Percentiles rank a stretch among this genome's conserved stretches.
These are phyloP conservation scores for Junco hyemalis DNA, from an alignment of 2,113 vertebrate species.

Conservation along the genomic window DNA sequence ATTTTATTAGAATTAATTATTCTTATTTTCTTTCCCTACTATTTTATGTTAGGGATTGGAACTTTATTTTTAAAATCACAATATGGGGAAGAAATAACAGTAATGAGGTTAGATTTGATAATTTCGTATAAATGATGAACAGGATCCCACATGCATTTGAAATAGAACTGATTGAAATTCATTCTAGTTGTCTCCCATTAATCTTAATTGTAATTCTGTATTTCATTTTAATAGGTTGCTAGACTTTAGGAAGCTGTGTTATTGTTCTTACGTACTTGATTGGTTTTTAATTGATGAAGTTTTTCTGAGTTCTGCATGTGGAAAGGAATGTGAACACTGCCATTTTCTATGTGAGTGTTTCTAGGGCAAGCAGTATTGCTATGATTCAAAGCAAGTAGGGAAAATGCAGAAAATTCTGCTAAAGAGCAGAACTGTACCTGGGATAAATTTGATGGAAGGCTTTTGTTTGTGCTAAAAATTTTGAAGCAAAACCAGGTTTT, in stretches of 20 bases:
- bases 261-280: slow-evolving; percentile 19
- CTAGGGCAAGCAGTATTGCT: background rate
- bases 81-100: slow-evolving; percentile 8
- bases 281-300: slow-evolving; percentile 33
- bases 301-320: slow-evolving; percentile 40
- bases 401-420: slow-evolving; percentile 24
- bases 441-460: background rate
- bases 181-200: slow-evolving; percentile 17
- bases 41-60: background rate
- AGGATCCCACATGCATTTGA: slow-evolving; percentile 28
- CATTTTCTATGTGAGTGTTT: background rate
- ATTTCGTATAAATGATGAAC: slow-evolving; percentile 23
- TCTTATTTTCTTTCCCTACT: background rate
- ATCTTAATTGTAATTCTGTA: slow-evolving; percentile 35
- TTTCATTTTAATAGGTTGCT: slow-evolving; percentile 29
- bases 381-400: background rate
- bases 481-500: slow-evolving; percentile 4
- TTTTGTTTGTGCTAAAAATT: slow-evolving; percentile 15
- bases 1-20: background rate
- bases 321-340: slow-evolving; percentile 21
- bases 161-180: slow-evolving; percentile 54
- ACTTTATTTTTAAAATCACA: background rate
- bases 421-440: background rate
- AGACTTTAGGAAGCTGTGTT: slow-evolving; percentile 35
- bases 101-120: slow-evolving; percentile 29